Percentiles rank a stretch among this genome's conserved stretches.
phyloP scores from a whole-genome alignment of 1,140 invertebrate species.

The Araneus ventricosus region DNA sequence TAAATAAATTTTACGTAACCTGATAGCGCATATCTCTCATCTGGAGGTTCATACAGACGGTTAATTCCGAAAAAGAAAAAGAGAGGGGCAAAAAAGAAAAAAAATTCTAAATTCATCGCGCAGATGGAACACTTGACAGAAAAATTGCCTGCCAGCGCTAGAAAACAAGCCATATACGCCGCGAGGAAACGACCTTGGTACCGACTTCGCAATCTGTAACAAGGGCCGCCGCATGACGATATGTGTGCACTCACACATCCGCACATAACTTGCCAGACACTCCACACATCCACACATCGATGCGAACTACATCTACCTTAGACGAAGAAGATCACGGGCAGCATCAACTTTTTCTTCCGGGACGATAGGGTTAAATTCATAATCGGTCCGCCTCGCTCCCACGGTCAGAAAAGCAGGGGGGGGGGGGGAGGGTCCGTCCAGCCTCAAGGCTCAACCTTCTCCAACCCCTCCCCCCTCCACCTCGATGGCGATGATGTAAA shows the following conservation, averaged over 20 bases:
- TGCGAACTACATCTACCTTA: slow-evolving; percentile 26
- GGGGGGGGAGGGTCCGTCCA: neutral
- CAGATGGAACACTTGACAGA: slow-evolving; percentile 12
- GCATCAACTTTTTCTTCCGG: slow-evolving; percentile 12
- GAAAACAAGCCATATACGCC: slow-evolving; percentile 28
- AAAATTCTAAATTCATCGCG: neutral
- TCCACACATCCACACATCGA: neutral
- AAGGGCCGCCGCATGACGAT: slow-evolving; percentile 23
- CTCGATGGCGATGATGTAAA: neutral
- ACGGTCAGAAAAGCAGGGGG: slow-evolving; percentile 15
- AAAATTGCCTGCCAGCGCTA: neutral
- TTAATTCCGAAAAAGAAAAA: neutral
- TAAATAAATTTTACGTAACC: neutral
- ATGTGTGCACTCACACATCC: slow-evolving; percentile 36
- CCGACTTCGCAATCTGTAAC: slow-evolving; percentile 15
- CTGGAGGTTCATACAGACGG: neutral
- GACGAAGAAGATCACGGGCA: slow-evolving; percentile 8
- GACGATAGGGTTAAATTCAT: slow-evolving; percentile 37
- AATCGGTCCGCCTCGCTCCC: slow-evolving; percentile 46
- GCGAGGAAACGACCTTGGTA: slow-evolving; percentile 14
- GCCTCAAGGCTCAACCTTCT: neutral
- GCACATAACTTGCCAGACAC: neutral
- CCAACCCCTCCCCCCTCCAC: neutral
- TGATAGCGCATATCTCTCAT: neutral
- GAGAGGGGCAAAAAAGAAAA: neutral